Evolutionary conservation across 2,113 vertebrate genomes (phyloP).

Genomic region (Martes martes): DNA sequence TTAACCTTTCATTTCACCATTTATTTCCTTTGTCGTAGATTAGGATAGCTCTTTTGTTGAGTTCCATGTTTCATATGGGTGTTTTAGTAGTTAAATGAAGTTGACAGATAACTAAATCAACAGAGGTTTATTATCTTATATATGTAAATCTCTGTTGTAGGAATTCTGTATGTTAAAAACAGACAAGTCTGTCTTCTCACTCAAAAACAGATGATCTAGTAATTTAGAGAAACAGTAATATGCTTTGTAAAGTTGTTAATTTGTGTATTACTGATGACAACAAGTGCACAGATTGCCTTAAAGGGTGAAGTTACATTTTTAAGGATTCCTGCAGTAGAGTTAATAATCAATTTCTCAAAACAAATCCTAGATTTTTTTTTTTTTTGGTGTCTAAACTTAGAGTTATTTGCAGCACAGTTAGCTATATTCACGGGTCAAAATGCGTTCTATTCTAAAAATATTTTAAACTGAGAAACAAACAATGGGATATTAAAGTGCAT

Average conservation of each 20-base stretch:
- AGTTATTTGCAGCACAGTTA: not conserved
- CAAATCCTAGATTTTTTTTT: not conserved
- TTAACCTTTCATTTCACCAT: not conserved
- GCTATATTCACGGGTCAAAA: not conserved
- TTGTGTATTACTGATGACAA: not conserved
- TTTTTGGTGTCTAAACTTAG: not conserved
- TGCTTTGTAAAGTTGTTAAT: not conserved
- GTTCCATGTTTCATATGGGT: not conserved
- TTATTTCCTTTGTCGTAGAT: not conserved
- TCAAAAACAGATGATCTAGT: not conserved
- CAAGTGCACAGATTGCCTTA: not conserved
- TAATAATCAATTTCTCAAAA: conserved; percentile 10
- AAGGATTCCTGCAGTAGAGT: not conserved
- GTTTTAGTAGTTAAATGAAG: not conserved
- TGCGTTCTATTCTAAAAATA: not conserved
- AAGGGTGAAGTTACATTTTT: not conserved
- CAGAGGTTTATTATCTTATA: not conserved
- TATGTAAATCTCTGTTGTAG: not conserved
- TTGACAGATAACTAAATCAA: not conserved
- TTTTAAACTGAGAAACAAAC: not conserved
- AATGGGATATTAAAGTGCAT: not conserved
- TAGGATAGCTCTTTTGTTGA: not conserved
- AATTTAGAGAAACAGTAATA: not conserved
- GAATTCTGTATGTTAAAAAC: not conserved
- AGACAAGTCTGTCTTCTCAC: not conserved